Evolutionary conservation across 2,888 invertebrate species (phyloP).

Genomic region (Priocnemis perturbator): DNA sequence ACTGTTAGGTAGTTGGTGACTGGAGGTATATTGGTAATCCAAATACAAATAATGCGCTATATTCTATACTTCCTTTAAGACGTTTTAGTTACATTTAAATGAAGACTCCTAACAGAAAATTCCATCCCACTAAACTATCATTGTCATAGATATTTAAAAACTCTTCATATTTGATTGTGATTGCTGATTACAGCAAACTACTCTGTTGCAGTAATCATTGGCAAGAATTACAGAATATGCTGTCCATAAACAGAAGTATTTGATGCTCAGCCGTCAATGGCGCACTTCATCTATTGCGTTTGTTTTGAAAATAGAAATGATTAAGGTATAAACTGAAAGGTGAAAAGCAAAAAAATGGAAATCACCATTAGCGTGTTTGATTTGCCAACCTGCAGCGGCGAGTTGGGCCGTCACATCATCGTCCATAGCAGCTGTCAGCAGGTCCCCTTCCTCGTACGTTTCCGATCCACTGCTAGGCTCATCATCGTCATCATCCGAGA

Average conservation of each 20-base stretch:
- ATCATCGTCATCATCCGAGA: slow-evolving; percentile 86
- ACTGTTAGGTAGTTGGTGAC: no score
- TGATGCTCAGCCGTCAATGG: slow-evolving; percentile 38
- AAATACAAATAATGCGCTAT: no score
- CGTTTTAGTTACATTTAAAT: background rate
- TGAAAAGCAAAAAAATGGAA: slow-evolving; percentile 73
- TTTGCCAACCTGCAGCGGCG: slow-evolving; percentile 91
- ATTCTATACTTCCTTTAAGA: no score
- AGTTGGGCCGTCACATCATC: slow-evolving; percentile 97
- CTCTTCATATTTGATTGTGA: no score
- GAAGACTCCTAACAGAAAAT: background rate
- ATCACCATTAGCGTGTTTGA: slow-evolving; percentile 77
- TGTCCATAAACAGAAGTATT: background rate
- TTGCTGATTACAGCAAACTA: no score
- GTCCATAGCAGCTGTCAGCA: slow-evolving; percentile 89
- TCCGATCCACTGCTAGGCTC: slow-evolving; percentile 87
- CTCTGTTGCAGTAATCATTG: no score
- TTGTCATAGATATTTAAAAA: slow-evolving; percentile 9
- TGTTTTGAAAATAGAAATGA: slow-evolving; percentile 49
- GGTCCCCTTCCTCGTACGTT: slow-evolving; percentile 88
- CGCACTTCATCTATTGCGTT: slow-evolving; percentile 45
- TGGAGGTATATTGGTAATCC: no score
- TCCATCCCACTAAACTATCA: background rate
- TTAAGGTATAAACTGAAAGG: slow-evolving; percentile 61
- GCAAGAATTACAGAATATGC: background rate